These are phyloP conservation scores for Myotis findleyi DNA, from an alignment of 2,797 vertebrate genomes.

Conservation along the genomic window DNA sequence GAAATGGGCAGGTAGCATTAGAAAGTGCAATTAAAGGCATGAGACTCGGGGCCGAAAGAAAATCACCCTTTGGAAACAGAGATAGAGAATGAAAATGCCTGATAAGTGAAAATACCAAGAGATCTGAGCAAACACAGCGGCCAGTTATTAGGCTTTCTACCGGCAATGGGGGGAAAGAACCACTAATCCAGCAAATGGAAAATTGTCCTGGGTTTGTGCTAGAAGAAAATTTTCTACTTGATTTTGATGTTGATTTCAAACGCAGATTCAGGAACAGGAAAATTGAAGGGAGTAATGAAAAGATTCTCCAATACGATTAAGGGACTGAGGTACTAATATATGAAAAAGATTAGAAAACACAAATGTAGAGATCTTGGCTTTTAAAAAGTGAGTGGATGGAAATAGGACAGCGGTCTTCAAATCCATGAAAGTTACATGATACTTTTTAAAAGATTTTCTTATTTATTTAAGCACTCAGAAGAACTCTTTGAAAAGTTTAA, in stretches of 20 bases:
- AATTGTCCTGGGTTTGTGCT: background rate
- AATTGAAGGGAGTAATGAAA: conserved; percentile 55
- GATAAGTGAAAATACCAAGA: conserved; percentile 60
- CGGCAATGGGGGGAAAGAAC: background rate
- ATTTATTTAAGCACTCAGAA: background rate
- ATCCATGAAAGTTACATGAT: background rate
- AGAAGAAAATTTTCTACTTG: background rate
- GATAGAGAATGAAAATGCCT: conserved; percentile 23
- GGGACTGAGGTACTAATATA: background rate
- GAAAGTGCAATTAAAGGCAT: conserved; percentile 37
- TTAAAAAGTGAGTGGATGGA: background rate
- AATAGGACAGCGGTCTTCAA: background rate
- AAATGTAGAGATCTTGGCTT: background rate
- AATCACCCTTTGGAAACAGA: conserved; percentile 2
- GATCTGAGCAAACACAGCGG: background rate
- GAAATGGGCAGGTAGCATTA: conserved; percentile 8
- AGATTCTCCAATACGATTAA: conserved; percentile 54
- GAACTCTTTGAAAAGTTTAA: conserved; percentile 9
- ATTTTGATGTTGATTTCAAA: conserved; percentile 66
- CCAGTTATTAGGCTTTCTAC: background rate
- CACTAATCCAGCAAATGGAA: background rate
- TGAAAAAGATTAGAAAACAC: background rate
- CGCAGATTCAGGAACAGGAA: background rate
- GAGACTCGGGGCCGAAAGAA: conserved; percentile 39
- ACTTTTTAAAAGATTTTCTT: background rate